Evolutionary conservation across 2,888 invertebrate species (phyloP), one percentile per base, ranked within the genome.

Genomic region (Enchytraeus crypticus): DNA sequence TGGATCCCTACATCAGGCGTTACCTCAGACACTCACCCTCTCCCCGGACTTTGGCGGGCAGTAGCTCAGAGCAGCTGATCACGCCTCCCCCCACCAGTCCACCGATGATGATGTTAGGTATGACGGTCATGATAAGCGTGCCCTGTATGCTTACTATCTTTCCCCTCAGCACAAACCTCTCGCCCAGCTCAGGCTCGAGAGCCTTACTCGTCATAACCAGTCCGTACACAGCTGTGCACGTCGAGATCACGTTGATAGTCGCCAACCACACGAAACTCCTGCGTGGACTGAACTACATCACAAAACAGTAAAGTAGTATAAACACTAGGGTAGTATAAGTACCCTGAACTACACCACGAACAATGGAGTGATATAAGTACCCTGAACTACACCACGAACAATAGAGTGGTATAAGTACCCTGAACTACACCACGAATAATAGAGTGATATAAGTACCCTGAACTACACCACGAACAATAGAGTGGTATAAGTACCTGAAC

Each of bases 91-190:
- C 21, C 27, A 53, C 34, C 21, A 53, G 30, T 27, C 33, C 46
- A 18, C 23, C 53, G 58, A 61, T 43, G 53, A 59, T 61, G 47
- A 62, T 60, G 43, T 51, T 59, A 8, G 38, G 32, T 27, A 54
- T 62, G 51, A 60, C 59, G 32, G 51, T 62, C 51, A 62, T 29
- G 27, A 62, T 47, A 18, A 62, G 8, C 32, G 51, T 53, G 21
- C 32, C 26, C 23, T 51, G 53, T 29, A 59, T 33, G 45, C 51
- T 54, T 30, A 59, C 29, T 51, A 60, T 61, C 45, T 62, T 62
- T 30, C 51, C 59, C 27, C 32, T 43, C 14, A 62, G 14, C 38
- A 49, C 53, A 23, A 43, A 59, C 27, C 34, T 38, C 27, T 34
- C 34, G 32, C 34, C 55, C 33, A 58, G 58, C 14, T 58, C 51